Conservation (phyloP, 2,888 invertebrate species). For the Prenolepis imparis region DNA sequence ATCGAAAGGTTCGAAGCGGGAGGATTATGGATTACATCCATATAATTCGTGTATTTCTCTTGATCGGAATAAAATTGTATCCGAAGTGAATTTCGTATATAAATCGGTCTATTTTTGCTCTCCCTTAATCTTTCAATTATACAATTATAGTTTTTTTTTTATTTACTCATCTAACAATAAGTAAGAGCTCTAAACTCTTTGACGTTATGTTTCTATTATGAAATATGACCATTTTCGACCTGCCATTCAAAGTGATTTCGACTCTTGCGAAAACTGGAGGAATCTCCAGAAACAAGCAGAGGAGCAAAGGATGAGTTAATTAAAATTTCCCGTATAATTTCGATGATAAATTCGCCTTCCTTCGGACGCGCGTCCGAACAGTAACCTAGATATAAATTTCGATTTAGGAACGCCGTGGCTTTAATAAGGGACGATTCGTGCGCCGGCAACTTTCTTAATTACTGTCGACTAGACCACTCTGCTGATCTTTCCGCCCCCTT, state of each 20-base stretch:
- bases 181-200: not conserved
- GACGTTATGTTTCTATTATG: not conserved
- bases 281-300: conserved; percentile 1
- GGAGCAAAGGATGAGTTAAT: conserved; percentile 64
- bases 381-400: conserved; percentile 72
- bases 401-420: conserved; percentile 66
- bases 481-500: conserved; percentile 30
- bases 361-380: conserved; percentile 50
- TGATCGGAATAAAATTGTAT: conserved; percentile 4
- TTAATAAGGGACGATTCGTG: conserved; percentile 73
- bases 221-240: not conserved
- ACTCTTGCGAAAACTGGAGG: conserved; percentile 5
- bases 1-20: not conserved
- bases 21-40: not conserved
- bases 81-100: not conserved
- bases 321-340: conserved; percentile 72
- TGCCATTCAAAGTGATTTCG: conserved; percentile 10
- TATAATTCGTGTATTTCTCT: conserved; percentile 15
- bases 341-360: conserved; percentile 71
- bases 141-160: not conserved
- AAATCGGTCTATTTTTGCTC: not conserved
- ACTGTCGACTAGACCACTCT: conserved; percentile 55
- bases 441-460: conserved; percentile 75
- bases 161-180: not conserved
- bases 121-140: not conserved